These are phyloP conservation scores for Momotus momota DNA, from an alignment of 2,797 vertebrate species.

Conservation along the genomic window DNA sequence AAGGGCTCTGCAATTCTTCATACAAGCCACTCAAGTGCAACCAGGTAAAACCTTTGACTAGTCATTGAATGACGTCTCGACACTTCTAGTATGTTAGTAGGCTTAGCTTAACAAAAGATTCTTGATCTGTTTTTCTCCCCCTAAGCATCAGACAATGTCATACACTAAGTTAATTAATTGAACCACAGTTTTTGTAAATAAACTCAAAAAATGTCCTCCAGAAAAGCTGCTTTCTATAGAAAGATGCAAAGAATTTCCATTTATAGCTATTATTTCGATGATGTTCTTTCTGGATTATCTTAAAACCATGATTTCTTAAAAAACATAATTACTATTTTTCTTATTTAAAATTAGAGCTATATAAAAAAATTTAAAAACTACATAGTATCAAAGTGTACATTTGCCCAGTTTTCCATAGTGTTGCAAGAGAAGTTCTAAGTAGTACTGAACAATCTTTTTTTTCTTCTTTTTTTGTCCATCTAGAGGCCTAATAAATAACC, in stretches of 20 bases:
- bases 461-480: background rate
- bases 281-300: background rate
- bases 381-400: background rate
- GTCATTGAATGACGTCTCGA: background rate
- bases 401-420: background rate
- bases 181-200: background rate
- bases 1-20: slow-evolving; percentile 91
- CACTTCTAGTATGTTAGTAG: background rate
- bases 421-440: background rate
- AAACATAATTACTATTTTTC: background rate
- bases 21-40: slow-evolving; percentile 95
- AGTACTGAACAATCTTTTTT: background rate
- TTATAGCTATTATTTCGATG: background rate
- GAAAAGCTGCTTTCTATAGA: background rate
- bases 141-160: background rate
- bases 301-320: background rate
- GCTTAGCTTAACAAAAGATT: background rate
- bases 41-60: slow-evolving; percentile 85
- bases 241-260: background rate
- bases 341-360: background rate
- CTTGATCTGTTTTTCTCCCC: background rate
- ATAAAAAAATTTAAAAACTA: background rate
- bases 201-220: background rate
- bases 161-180: background rate
- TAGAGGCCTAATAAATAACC: background rate